Base-by-base conservation (phyloP, 2,888 invertebrate genomes). In the Scaptomyza polygonia region DNA sequence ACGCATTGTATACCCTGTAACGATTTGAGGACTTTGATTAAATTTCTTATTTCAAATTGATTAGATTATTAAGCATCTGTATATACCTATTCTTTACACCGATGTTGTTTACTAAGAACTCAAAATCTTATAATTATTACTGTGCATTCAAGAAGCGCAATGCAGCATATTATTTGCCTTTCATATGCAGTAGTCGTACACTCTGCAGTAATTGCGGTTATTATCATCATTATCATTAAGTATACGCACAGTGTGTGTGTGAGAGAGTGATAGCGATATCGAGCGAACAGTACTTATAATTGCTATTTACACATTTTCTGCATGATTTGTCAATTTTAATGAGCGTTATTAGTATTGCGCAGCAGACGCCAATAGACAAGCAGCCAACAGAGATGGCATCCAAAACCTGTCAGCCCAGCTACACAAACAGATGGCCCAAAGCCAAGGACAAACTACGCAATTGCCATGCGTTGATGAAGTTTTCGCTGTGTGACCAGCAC, bases 301-400 rank as follows among this genome's bases (percentile, higher is more conserved):
- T 84, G 74, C 71, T 71, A 68, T 86, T 85, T 81, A 69, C 76
- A 81, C 64, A 84, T 85, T 87, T 84, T 77, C 71, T 85, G 69
- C 82, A 71, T 87, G 85, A 87, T 87, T 87, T 85, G 79, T 79
- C 71, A 79, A 79, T 79, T 82, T 84, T 82, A 85, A 87, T 84
- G 82, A 82, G 76, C 72, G 67, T 67, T 77, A 77, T 74, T 74
- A 39, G 39, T 16, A 72, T 44, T 70, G 68, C 77, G 55, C 36
- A 67, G 69, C 66, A 75, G 74, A 71, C 72, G 66, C 67, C 61
- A 48, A 63, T 56, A 63, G 65, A 62, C 67, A 65, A 63, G 58
- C 51, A 52, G 44, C 32, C 34, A 39, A 39, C 16, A 16, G 8
- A 39, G 61, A 51, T 68, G 48, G 21, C 49, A 25, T 40, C 49